Evolutionary conservation across 2,113 vertebrate species (phyloP), one percentile per base, ranked within the genome.

Genomic region (Pseudonaja textilis): DNA sequence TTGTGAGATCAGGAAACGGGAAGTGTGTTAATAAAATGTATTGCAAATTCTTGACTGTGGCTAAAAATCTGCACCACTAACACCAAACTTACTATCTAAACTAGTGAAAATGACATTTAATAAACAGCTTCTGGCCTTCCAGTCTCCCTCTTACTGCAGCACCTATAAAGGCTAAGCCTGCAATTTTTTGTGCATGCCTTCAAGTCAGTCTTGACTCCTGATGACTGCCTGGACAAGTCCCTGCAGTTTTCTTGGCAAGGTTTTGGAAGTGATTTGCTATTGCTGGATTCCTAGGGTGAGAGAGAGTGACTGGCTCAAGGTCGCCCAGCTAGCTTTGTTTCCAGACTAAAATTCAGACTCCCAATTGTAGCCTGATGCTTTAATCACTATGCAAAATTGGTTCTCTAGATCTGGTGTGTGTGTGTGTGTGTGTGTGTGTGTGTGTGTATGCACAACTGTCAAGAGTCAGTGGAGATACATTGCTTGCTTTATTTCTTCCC

Each of bases 71-170:
- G 96, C 95, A 97, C 95, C 96, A 95, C 97, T 96, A 96, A 96
- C 96, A 86, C 45, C 88, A 86, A 96, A 94, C 93, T 94, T 96
- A 95, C 96, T 97, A 34, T 14, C 20, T 96, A 97, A 97, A 96
- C 97, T 95, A 97, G 97, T 97, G 97, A 97, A 97, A 97, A 97
- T 97, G 97, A 97, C 86, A 0, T 96, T 97, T 96, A 97, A 97
- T 95, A 94, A 39, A 11, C 61, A 42, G 95, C 93, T 97, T 95
- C 96, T 4, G 29, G n/a, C 61, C 45, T 59, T 25, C 23, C 14
- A 20, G 14, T 25, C 16, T 45, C 97, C 95, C 7, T 42, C 34
- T 6, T 42, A 39, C 7, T 18, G 5, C 34, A 81, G 42, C 7
- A 96, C 93, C 89, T 94, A 90, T 96, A 96, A 96, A 95, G 95